Percentiles rank a stretch among this genome's conserved stretches.
Conservation (phyloP, 2,113 vertebrate genomes). For the Garra rufa region DNA sequence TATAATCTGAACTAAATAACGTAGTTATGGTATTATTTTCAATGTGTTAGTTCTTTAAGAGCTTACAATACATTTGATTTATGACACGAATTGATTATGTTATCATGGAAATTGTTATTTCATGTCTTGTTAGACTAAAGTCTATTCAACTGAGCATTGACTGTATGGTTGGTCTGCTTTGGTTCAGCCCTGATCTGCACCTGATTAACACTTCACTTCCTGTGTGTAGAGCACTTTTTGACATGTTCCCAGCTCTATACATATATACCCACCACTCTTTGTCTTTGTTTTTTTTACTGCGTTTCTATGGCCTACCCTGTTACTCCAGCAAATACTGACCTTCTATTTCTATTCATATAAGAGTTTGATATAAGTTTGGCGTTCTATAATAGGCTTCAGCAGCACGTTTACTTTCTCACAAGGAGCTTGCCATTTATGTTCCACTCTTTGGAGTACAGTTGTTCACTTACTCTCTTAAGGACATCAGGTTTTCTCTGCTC, state of each 20-base stretch:
- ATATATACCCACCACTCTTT: slow-evolving; percentile 17
- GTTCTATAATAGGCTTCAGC: neutral
- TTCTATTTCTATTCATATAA: neutral
- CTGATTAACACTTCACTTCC: slow-evolving; percentile 44
- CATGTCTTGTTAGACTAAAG: neutral
- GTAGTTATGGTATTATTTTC: neutral
- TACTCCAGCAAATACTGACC: neutral
- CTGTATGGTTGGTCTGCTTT: slow-evolving; percentile 52
- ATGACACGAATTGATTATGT: neutral
- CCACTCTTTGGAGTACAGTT: neutral
- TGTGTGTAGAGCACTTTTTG: slow-evolving; percentile 39
- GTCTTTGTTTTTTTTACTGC: neutral
- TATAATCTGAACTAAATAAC: neutral
- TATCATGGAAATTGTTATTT: neutral
- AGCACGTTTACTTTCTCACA: neutral
- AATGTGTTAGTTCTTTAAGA: neutral
- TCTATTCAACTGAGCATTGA: neutral
- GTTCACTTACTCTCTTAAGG: slow-evolving; percentile 18
- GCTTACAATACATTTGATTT: neutral
- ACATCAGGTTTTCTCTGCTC: neutral
- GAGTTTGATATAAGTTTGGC: neutral
- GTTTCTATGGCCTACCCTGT: neutral
- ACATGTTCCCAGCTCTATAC: slow-evolving; percentile 24
- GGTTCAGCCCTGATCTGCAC: slow-evolving; percentile 47
- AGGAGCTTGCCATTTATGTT: neutral